These are phyloP conservation scores for Heteromurus nitidus DNA, from an alignment of 2,888 invertebrate species.

Conservation along the genomic window DNA sequence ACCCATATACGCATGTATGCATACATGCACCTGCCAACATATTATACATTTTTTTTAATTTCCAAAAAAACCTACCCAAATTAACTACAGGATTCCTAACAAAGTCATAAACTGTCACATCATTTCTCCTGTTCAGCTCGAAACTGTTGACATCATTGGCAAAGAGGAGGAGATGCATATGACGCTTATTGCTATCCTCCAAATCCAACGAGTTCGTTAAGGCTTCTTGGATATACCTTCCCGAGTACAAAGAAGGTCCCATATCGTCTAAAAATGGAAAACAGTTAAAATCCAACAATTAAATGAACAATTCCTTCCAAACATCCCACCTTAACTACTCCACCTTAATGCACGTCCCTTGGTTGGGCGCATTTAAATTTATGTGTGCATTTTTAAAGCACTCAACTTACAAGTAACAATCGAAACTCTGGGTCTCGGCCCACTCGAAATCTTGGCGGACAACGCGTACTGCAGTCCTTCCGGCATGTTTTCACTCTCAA, in stretches of 20 bases:
- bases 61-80: constrained; percentile 37
- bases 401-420: constrained; percentile 59
- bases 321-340: neutral
- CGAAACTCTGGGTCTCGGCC: constrained; percentile 30
- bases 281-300: neutral
- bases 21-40: neutral
- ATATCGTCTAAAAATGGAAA: constrained; percentile 56
- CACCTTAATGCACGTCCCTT: neutral
- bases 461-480: constrained; percentile 64
- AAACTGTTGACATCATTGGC: constrained; percentile 20
- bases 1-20: neutral
- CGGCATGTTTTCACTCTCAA: too few relatives aligned
- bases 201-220: constrained; percentile 34
- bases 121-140: neutral
- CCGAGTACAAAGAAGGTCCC: constrained; percentile 49
- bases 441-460: constrained; percentile 36
- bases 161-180: constrained; percentile 52
- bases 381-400: too few relatives aligned
- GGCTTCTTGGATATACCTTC: constrained; percentile 51
- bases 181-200: neutral
- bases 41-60: neutral
- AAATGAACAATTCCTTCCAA: neutral
- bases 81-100: constrained; percentile 12
- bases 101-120: constrained; percentile 45
- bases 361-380: too few relatives aligned